Base-by-base conservation (phyloP, 92 coral and sea anemone species). In the Plumapathes pennacea region DNA sequence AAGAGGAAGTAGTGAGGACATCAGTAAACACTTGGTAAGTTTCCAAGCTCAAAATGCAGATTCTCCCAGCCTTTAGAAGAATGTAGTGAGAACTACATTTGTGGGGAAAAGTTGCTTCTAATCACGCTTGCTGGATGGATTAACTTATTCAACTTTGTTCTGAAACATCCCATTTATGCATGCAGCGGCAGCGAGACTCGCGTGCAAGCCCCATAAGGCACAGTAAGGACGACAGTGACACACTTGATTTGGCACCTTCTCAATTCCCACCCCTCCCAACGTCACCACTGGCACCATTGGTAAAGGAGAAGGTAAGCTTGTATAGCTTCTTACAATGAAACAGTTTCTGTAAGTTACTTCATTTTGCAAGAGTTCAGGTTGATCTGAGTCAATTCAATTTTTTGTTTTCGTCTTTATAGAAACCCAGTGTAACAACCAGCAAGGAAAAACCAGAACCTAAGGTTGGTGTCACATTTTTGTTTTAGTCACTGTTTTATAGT, bases 1-100 rank as follows among this genome's bases (percentile, higher is more conserved):
- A 45, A 86, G 97, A 71, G 97, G 97, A 54, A 90, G 97, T 74
- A 90, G 97, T 62, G 97, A 90, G 57, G 97, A 90, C 51, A 84
- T 90, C 47, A 81, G 97, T 31, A 82, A 76, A 72, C 85, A 86
- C 50, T 54, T 73, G 39, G 97, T 83, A 81, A 13, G 29, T 25
- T 1, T 5, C 20, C 7, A 13, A 3, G 5, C 25, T 3, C 14
- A 13, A 50, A 27, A 10, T 5, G 11, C 26, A 46, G 22, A 22
- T 18, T n/a, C n/a, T n/a, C n/a, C n/a, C n/a, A n/a, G n/a, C n/a
- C n/a, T n/a, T n/a, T n/a, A n/a, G n/a, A n/a, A 15, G 22, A 22
- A 22, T 22, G 9, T 22, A 46, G 3, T 46, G 50, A 25, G 12
- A 45, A 10, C 50, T 10, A 45, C 28, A 11, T 22, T 5, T 4